Conservation (phyloP, 2,888 invertebrate genomes). For the Latrodectus hesperus region DNA sequence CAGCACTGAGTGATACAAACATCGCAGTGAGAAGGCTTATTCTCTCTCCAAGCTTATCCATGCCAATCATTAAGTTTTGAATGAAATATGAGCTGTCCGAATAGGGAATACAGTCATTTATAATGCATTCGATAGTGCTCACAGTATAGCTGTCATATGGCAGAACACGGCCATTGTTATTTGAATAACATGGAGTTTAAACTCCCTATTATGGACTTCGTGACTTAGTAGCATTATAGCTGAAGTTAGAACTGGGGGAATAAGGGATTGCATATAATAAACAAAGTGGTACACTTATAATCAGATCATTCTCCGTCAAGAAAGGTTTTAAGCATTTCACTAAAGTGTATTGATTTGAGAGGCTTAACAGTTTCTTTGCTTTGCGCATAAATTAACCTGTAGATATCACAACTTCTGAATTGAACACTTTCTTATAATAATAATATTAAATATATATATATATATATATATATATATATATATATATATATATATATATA, state of each 20-base stretch:
- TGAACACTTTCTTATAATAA: too few species aligned
- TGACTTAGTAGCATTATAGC: constrained; percentile 23
- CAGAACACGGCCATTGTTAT: constrained; percentile 53
- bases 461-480: too few species aligned
- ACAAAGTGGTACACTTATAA: constrained; percentile 23
- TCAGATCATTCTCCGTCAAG: constrained; percentile 8
- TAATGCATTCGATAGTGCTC: constrained; percentile 55
- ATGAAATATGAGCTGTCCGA: constrained; percentile 57
- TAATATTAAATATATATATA: too few species aligned
- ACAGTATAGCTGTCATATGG: constrained; percentile 54
- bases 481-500: too few species aligned
- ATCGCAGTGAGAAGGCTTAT: constrained; percentile 4
- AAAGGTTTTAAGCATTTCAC: constrained; percentile 59
- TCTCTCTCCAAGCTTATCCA: constrained; percentile 19
- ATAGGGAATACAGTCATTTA: constrained; percentile 38
- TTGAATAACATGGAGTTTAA: constrained; percentile 42
- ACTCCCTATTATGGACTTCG: constrained; percentile 26
- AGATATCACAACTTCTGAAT: constrained; percentile 8
- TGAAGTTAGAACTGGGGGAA: neutral
- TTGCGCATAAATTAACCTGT: constrained; percentile 28
- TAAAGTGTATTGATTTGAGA: constrained; percentile 28
- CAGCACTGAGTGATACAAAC: constrained; percentile 29
- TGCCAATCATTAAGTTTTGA: constrained; percentile 54
- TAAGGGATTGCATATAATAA: constrained; percentile 34
- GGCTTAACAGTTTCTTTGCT: constrained; percentile 18